phyloP scores from a whole-genome alignment of 64 coral and sea anemone species.

The Pocillopora verrucosa region DNA sequence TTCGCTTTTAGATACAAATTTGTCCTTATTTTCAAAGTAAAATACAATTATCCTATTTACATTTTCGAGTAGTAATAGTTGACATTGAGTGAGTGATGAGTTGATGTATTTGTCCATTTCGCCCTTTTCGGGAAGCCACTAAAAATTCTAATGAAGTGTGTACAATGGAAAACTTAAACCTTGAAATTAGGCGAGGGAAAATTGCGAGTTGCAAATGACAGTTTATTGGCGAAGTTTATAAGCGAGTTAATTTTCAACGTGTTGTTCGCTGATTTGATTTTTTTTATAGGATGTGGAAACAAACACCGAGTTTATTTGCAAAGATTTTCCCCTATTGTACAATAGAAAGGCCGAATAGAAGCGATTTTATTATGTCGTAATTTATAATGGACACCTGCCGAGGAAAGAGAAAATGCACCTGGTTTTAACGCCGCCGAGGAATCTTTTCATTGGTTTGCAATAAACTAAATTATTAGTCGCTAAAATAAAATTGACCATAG shows the following conservation, averaged over 20 bases:
- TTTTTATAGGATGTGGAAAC: background rate
- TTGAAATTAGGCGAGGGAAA: constrained; percentile 4
- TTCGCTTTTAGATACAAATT: background rate
- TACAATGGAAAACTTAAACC: constrained; percentile 4
- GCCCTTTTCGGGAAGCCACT: background rate
- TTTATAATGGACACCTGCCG: constrained; percentile 8
- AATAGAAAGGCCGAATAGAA: constrained; percentile 1
- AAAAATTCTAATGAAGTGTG: constrained; percentile 13
- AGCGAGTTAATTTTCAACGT: constrained; percentile 19
- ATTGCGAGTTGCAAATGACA: constrained; percentile 9
- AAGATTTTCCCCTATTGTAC: background rate
- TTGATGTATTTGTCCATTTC: constrained; percentile 24
- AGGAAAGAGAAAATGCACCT: background rate
- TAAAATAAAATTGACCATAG: constrained; percentile 61
- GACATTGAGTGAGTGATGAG: background rate
- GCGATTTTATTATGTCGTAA: constrained; percentile 26
- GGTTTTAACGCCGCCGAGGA: background rate
- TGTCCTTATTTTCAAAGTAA: background rate
- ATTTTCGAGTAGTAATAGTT: background rate
- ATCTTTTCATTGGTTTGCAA: constrained; percentile 63
- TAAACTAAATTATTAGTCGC: constrained; percentile 28
- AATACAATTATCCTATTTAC: constrained; percentile 6
- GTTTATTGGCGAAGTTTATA: constrained; percentile 19
- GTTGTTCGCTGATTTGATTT: background rate
- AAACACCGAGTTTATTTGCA: constrained; percentile 16